Base-by-base conservation (phyloP, 1,140 invertebrate genomes). In the Temnothorax nylanderi region DNA sequence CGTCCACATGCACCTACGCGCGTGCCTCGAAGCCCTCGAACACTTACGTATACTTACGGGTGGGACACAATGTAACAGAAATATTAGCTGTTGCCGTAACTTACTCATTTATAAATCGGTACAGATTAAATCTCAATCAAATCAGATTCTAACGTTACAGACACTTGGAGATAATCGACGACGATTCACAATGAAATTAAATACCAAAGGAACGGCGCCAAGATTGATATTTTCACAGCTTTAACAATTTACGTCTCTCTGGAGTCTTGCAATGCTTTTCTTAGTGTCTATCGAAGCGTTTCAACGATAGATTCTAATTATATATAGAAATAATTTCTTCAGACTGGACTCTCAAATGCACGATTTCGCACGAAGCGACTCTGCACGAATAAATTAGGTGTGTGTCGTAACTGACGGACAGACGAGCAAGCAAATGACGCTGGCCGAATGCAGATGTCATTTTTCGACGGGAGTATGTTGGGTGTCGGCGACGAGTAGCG, bases 371-470 rank as follows among this genome's bases (percentile, higher is more conserved):
- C 18, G 34, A 11, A 49, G 16, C 41, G 54, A 21, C 18, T 69
- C 47, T 18, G 34, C 13, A 47, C 47, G 64, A 58, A 75, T 60
- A 72, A 82, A 82, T 72, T 64, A 71, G 26, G n/a, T 16, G 34
- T 21, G 34, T 21, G 64, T 37, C 21, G 37, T 16, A 64, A 69
- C 7, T 67, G 80, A 84, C 47, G 11, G 32, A 84, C 47, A 6
- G 44, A n/a, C 80, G 13, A 21, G 16, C 34, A 34, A 32, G 51
- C 11, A 26, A 21, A 7, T 49, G 44, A 84, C 41, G 54, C 18
- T 60, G 54, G 69, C 21, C 69, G 44, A 75, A 84, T 84, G 69
- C 80, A 84, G 80, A 84, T 84, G 80, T 84, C 80, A 74, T 75
- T 84, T 84, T 74, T 84, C 67, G 80, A 84, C 80, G 69, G 67